Percentiles rank a stretch among this genome's conserved stretches.
Conservation (phyloP, 2,113 vertebrate genomes). For the Cebidichthys violaceus region DNA sequence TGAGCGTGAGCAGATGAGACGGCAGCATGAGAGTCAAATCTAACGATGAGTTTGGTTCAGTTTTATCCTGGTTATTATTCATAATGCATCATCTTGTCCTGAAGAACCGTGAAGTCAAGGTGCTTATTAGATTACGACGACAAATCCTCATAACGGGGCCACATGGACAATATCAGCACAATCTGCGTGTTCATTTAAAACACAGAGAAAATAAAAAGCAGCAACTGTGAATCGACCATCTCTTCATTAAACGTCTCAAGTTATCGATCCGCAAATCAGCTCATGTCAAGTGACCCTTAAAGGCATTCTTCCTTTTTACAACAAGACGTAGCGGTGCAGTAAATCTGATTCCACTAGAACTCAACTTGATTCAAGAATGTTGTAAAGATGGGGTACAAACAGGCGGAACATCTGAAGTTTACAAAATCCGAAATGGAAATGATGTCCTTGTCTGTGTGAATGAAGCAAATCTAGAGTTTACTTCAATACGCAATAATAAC, state of each 20-base stretch:
- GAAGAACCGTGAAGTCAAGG: conserved; percentile 11
- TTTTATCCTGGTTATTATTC: conserved; percentile 45
- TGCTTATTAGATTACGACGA: background rate
- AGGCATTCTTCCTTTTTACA: too few relatives aligned
- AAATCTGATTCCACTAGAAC: background rate
- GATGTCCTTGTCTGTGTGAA: background rate
- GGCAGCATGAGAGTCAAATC: background rate
- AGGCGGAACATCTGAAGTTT: background rate
- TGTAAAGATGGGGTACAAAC: background rate
- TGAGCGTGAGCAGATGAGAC: conserved; percentile 25
- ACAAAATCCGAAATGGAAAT: background rate
- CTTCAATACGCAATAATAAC: background rate
- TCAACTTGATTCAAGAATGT: background rate
- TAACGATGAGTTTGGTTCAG: background rate
- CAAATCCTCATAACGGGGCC: background rate
- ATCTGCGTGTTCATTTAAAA: too few relatives aligned
- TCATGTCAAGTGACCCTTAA: too few relatives aligned
- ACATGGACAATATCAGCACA: background rate
- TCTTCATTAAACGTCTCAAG: too few relatives aligned
- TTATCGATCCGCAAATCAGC: too few relatives aligned
- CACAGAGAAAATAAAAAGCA: too few relatives aligned
- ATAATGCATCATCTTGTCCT: background rate
- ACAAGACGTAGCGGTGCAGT: too few relatives aligned
- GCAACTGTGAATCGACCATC: too few relatives aligned
- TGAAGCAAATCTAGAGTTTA: background rate